These are phyloP conservation scores for Coreius guichenoti DNA, from an alignment of 2,797 vertebrate species.

Conservation along the genomic window DNA sequence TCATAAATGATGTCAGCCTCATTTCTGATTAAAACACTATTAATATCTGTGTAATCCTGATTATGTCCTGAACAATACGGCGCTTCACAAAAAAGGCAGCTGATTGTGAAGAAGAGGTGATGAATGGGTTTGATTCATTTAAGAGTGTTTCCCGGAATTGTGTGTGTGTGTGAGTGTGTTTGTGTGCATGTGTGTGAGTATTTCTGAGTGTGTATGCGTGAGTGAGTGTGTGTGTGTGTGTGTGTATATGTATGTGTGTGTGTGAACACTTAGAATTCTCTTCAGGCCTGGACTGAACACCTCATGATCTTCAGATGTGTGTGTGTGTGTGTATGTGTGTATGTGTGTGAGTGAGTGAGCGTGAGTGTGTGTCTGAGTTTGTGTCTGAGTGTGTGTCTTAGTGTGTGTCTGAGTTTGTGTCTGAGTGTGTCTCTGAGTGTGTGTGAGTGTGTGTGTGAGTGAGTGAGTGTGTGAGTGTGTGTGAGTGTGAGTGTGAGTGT, in stretches of 20 bases:
- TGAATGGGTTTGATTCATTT: not conserved
- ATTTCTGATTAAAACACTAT: slow-evolving; percentile 20
- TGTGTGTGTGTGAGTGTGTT: not conserved
- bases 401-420: not conserved
- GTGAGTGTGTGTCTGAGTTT: too few species aligned
- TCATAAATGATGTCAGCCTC: not conserved
- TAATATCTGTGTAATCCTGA: slow-evolving; percentile 28
- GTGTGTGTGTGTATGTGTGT: not conserved
- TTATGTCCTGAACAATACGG: not conserved
- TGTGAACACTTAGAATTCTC: not conserved
- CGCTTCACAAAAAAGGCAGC: not conserved
- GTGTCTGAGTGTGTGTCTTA: too few species aligned
- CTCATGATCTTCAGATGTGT: too few species aligned
- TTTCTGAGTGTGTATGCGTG: too few species aligned
- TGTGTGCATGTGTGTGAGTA: not conserved
- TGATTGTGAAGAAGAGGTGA: not conserved
- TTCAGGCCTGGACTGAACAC: too few species aligned
- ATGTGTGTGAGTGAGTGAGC: not conserved
- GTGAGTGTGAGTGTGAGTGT: not conserved
- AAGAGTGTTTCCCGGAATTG: not conserved
- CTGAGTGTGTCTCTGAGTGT: too few species aligned
- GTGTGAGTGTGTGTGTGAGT: too few species aligned
- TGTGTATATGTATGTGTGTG: not conserved
- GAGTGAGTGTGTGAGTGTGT: not conserved
- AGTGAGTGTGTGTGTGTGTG: not conserved